Percentiles rank a stretch among this genome's conserved stretches.
phyloP scores from a whole-genome alignment of 2,797 vertebrate species.

The Pseudotriccus pelzelni region DNA sequence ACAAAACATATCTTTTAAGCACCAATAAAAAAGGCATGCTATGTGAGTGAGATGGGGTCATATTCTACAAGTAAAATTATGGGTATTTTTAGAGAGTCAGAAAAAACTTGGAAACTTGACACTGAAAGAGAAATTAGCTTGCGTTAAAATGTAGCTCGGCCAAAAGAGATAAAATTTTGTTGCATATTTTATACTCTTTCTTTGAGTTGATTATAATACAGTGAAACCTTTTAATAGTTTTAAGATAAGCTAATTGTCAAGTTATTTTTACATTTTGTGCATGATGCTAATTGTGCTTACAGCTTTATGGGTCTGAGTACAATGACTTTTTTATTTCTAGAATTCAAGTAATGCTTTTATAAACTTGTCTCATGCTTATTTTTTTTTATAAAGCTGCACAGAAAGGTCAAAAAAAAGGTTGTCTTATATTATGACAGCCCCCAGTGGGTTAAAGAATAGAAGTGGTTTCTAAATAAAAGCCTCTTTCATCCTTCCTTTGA shows the following conservation, averaged over 20 bases:
- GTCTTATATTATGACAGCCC: slow-evolving; percentile 19
- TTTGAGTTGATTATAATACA: slow-evolving; percentile 1
- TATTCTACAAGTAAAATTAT: background rate
- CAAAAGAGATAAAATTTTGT: background rate
- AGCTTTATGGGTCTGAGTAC: background rate
- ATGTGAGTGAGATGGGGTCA: background rate
- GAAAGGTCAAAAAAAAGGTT: slow-evolving; percentile 46
- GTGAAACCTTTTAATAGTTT: background rate
- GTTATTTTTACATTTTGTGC: slow-evolving; percentile 32
- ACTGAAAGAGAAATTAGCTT: background rate
- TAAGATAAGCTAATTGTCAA: background rate
- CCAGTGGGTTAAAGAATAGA: slow-evolving; percentile 40
- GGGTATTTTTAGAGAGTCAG: background rate
- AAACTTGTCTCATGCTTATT: slow-evolving; percentile 26
- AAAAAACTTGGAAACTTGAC: background rate
- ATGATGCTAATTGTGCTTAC: background rate
- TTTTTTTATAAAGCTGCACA: slow-evolving; percentile 40
- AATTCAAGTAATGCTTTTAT: slow-evolving; percentile 38
- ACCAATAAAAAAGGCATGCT: background rate
- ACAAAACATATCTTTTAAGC: background rate
- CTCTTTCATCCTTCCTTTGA: slow-evolving; percentile 61
- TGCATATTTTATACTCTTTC: slow-evolving; percentile 8
- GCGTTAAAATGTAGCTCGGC: background rate
- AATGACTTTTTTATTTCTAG: slow-evolving; percentile 43
- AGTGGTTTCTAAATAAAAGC: slow-evolving; percentile 55